Evolutionary conservation across 2,113 vertebrate genomes (phyloP).

Genomic region (Prinia subflava): DNA sequence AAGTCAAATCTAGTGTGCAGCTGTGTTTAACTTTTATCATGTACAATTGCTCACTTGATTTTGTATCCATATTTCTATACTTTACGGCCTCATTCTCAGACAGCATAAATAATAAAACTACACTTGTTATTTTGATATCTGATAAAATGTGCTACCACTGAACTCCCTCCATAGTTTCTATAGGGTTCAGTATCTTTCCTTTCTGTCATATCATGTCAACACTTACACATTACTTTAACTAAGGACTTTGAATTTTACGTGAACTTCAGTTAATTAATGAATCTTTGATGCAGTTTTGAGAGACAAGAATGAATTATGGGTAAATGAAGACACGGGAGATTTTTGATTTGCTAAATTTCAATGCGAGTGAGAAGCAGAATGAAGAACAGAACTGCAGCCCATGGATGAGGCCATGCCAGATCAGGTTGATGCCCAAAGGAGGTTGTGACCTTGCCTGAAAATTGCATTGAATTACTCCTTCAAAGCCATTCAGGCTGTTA

Average conservation of each 20-base stretch:
- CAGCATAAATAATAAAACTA: not conserved
- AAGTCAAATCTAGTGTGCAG: not conserved
- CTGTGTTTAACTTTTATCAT: not conserved
- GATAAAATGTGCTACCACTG: not conserved
- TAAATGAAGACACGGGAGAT: not conserved
- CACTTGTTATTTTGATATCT: not conserved
- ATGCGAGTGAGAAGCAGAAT: not conserved
- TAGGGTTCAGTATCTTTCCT: not conserved
- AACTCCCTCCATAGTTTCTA: not conserved
- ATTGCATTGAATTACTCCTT: not conserved
- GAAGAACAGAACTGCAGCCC: not conserved
- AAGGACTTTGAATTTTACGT: not conserved
- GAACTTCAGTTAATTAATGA: not conserved
- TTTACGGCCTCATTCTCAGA: not conserved
- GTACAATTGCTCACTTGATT: not conserved
- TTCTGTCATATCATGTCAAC: not conserved
- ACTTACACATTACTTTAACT: not conserved
- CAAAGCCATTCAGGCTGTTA: not conserved
- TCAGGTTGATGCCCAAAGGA: not conserved
- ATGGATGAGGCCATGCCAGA: not conserved
- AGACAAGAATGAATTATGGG: not conserved
- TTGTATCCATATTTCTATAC: not conserved
- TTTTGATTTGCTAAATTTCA: not conserved
- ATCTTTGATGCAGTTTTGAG: not conserved
- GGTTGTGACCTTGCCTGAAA: not conserved